A percentile compares a stretch with the other conserved stretches of the same genome.
Conservation (phyloP, 2,113 vertebrate genomes). For the Morone chrysops region DNA sequence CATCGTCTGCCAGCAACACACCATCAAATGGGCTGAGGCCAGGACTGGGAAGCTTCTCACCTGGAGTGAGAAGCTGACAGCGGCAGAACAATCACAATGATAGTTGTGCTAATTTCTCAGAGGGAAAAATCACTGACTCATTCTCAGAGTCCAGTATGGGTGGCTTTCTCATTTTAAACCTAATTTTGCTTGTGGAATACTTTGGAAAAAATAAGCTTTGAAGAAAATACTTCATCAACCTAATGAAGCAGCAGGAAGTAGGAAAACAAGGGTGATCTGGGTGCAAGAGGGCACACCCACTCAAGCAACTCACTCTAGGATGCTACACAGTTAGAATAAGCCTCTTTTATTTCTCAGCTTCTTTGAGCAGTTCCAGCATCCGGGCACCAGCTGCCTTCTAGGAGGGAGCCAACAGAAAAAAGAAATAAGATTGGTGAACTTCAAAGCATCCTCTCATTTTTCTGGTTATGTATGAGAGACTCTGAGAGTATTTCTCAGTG, state of each 20-base stretch:
- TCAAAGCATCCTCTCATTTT: slow-evolving; percentile 77
- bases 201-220: background rate
- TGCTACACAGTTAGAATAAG: slow-evolving; percentile 38
- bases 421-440: slow-evolving; percentile 73
- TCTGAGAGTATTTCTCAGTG: slow-evolving; percentile 72
- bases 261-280: slow-evolving; percentile 20
- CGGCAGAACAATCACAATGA: slow-evolving; percentile 52
- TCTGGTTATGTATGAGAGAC: slow-evolving; percentile 70
- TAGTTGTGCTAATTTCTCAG: slow-evolving; percentile 44
- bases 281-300: slow-evolving; percentile 44
- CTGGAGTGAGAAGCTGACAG: slow-evolving; percentile 61
- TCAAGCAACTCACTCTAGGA: slow-evolving; percentile 16
- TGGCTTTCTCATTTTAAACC: slow-evolving; percentile 11
- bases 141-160: background rate
- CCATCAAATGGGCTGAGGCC: slow-evolving; percentile 53
- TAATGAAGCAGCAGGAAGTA: slow-evolving; percentile 11
- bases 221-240: background rate
- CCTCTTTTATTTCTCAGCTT: slow-evolving; percentile 51
- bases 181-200: slow-evolving; percentile 1
- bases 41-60: slow-evolving; percentile 50
- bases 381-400: slow-evolving; percentile 63
- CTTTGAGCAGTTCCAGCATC: slow-evolving; percentile 53
- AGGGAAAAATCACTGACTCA: slow-evolving; percentile 49
- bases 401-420: slow-evolving; percentile 48
- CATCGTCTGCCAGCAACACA: slow-evolving; percentile 54